Base-by-base conservation (phyloP, 2,797 vertebrate species). In the Phalloptychus januarius region DNA sequence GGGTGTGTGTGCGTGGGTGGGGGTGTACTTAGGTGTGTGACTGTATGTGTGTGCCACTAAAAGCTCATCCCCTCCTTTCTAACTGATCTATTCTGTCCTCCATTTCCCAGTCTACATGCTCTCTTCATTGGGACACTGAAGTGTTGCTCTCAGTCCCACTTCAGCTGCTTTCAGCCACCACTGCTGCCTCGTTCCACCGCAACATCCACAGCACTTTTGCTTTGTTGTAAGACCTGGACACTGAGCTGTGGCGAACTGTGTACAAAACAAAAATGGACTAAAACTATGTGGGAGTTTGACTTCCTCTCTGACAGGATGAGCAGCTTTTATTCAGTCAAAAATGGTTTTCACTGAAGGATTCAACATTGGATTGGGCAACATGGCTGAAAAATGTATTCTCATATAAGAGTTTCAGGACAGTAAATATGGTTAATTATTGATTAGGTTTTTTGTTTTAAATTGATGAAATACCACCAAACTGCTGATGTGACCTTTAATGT, bases 11-110 rank as follows among this genome's bases (percentile, higher is more conserved):
- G 79, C 1, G 5, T n/a, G 80, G 69, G 80, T 46, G 46, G 0
- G 46, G 0, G 46, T 50, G 46, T 67, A 13, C 50, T 76, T 75
- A 67, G 31, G 77, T 65, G 10, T n/a, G 80, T 71, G 80, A 80
- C 69, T 73, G 72, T 61, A 82, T 67, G 80, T 76, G 86, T 45
- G 46, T 69, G 48, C 77, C 58, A 52, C 52, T 72, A 61, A 50
- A 82, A 75, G 52, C 88, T 76, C 89, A 83, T 87, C 88, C 80
- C 72, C 76, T 82, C 86, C 89, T 86, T 91, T 88, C 85, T 84
- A 86, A 90, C 91, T 93, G 90, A 92, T 93, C 88, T 90, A 46
- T 85, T 84, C 88, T 88, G 86, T 88, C 85, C 74, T 89, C 81
- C 87, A 88, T 92, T 83, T 90, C 76, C 76, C 71, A 70, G 74